Conservation (phyloP, 2,113 vertebrate genomes). For the Craseonycteris thonglongyai region DNA sequence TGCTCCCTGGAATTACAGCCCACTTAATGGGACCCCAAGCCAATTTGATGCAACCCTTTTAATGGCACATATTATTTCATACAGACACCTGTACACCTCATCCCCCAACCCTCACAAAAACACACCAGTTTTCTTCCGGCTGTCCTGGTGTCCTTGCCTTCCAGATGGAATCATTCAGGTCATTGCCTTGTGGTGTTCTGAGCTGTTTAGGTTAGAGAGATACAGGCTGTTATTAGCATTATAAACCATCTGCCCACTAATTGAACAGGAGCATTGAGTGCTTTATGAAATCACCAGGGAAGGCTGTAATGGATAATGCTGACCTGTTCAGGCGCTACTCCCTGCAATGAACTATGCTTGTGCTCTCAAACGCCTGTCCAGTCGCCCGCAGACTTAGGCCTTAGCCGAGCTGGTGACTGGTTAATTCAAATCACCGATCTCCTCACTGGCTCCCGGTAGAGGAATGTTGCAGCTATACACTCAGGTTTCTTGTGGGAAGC, state of each 20-base stretch:
- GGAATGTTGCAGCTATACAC: rapidly evolving
- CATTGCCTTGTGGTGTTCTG: not conserved
- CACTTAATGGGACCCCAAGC: not conserved
- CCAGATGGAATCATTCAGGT: not conserved
- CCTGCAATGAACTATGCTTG: not conserved
- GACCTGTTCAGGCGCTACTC: not conserved
- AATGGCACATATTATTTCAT: not conserved
- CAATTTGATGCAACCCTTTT: not conserved
- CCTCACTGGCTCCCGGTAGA: not conserved
- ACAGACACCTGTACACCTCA: not conserved
- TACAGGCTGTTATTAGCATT: not conserved
- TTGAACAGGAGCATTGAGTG: not conserved
- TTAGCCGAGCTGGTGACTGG: not conserved
- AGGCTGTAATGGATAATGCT: not conserved
- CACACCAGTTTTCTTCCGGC: not conserved
- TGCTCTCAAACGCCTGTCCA: not conserved
- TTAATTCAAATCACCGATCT: not conserved
- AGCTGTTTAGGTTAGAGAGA: not conserved
- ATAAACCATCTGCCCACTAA: not conserved
- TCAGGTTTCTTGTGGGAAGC: not conserved
- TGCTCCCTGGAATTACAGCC: not conserved
- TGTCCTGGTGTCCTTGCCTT: not conserved
- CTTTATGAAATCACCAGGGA: not conserved
- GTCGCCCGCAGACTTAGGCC: not conserved
- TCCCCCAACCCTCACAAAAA: not conserved